Evolutionary conservation across 2,113 vertebrate genomes (phyloP), one percentile per base, ranked within the genome.

Genomic region (Notarius quadriscutis): DNA sequence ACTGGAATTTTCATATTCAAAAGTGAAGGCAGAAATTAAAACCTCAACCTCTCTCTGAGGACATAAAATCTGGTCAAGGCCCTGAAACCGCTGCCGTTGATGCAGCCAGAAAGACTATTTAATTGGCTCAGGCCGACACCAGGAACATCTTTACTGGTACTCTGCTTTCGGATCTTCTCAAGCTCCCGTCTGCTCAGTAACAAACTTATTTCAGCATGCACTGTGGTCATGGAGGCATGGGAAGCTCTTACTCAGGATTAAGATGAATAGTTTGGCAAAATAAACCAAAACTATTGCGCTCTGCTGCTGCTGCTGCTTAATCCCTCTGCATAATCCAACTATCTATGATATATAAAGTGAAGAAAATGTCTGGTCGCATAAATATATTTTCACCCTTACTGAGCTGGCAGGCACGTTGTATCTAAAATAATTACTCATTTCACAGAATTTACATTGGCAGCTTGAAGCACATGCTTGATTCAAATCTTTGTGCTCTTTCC

Each of bases 141-240:
- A 22, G 71, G 30, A 79, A 88, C 80, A 90, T 90, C 89, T 91
- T 83, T 83, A 92, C 91, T 87, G 87, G 69, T 91, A 86, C 84
- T 62, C 87, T 75, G 87, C 88, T 89, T 88, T 41, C 89, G 84
- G 86, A 85, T 87, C 81, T 83, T 67, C 53, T 89, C 71, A n/a
- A 30, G 83, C 67, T 67, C 50, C 27, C 0, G 22, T 69, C 27
- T 51, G 50, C 87, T 89, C 84, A 67, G 83, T 82, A 34, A 27
- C 69, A 65, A 77, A 81, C 83, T 82, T 51, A 60, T 81, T 84
- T 89, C 84, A 87, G 86, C 58, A 77, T 83, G 83, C 84, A 75
- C 50, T 60, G 85, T 69, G 86, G 78, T 83, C 0, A 17, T 1
- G 50, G 20, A 6, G 87, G 20, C 53, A 89, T 65, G 89, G 86